Evolutionary conservation across 2,888 invertebrate species (phyloP).

Genomic region (Crossocerus cetratus): DNA sequence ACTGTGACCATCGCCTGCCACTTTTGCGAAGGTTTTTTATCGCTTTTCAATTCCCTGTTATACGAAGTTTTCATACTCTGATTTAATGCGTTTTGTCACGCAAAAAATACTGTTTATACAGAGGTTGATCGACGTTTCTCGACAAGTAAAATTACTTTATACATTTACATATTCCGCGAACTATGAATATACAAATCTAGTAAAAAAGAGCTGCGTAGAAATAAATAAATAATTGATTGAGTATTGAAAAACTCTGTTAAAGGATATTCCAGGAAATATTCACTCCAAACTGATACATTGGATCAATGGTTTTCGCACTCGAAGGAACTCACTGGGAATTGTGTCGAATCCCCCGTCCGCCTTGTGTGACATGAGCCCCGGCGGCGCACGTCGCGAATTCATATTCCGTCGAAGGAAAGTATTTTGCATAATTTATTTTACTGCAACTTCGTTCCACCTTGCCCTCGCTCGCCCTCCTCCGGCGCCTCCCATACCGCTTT

Average conservation of each 20-base stretch:
- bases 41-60: background rate
- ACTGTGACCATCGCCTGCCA: background rate
- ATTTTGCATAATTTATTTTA: slow-evolving; percentile 73
- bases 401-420: slow-evolving; percentile 71
- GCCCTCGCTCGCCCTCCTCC: slow-evolving; percentile 18
- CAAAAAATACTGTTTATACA: too few species aligned
- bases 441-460: slow-evolving; percentile 64
- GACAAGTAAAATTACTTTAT: too few species aligned
- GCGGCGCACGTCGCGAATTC: slow-evolving; percentile 59
- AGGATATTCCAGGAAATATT: background rate
- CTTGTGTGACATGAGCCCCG: slow-evolving; percentile 56
- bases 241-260: too few species aligned
- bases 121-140: too few species aligned
- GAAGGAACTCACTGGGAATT: background rate
- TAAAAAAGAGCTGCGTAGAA: too few species aligned
- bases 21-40: background rate
- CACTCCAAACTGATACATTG: too few species aligned
- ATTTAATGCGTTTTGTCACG: too few species aligned
- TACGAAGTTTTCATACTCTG: too few species aligned
- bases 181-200: too few species aligned
- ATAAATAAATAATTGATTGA: too few species aligned
- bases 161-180: too few species aligned
- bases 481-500: slow-evolving; percentile 19
- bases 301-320: background rate
- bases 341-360: slow-evolving; percentile 28